Percentiles rank a stretch among this genome's conserved stretches.
phyloP scores from a whole-genome alignment of 2,113 vertebrate genomes.

The Hemichromis elongatus region DNA sequence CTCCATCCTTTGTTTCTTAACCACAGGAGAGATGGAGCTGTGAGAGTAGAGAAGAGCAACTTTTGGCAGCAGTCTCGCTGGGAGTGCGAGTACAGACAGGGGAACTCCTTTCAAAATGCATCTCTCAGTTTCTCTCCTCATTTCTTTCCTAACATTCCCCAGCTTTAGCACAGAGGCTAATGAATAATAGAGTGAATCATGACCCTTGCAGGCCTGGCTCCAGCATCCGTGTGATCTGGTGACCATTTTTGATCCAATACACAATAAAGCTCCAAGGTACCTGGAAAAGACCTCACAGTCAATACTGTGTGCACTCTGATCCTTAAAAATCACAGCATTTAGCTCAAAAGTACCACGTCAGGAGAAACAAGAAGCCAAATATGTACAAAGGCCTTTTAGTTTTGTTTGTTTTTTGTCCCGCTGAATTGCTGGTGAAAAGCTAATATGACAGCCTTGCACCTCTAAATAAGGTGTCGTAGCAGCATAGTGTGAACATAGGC shows the following conservation, averaged over 20 bases:
- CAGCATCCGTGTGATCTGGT: constrained; percentile 49
- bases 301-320: constrained; percentile 32
- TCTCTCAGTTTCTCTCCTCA: constrained; percentile 20
- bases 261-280: constrained; percentile 16
- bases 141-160: constrained; percentile 28
- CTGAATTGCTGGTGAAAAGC: neutral
- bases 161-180: constrained; percentile 38
- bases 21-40: constrained; percentile 18
- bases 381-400: neutral
- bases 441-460: constrained; percentile 17
- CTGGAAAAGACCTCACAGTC: constrained; percentile 5
- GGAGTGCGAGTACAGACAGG: constrained; percentile 17
- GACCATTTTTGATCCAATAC: constrained; percentile 47
- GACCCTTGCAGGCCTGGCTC: constrained; percentile 54
- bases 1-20: constrained; percentile 17
- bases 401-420: neutral
- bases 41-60: constrained; percentile 1
- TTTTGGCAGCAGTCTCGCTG: constrained; percentile 21
- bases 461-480: constrained; percentile 10
- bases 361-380: neutral
- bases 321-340: constrained; percentile 26
- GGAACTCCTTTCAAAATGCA: constrained; percentile 28
- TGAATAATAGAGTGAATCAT: constrained; percentile 62
- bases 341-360: constrained; percentile 1
- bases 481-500: constrained; percentile 7